Evolutionary conservation across 2,888 invertebrate species (phyloP), one percentile per base, ranked within the genome.

Genomic region (Himalopsyche tibetana): DNA sequence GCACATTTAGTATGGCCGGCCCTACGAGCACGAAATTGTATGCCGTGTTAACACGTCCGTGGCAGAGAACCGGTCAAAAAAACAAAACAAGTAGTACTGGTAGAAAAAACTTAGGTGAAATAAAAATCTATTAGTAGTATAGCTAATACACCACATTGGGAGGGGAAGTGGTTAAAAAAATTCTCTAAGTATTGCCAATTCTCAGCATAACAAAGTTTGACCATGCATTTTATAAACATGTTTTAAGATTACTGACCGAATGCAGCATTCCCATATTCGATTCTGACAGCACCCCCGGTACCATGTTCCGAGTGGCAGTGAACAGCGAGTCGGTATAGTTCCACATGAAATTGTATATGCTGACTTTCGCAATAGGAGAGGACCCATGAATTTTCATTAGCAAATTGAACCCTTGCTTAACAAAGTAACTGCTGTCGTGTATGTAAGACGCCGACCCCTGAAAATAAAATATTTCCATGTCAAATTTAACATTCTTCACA

Each of bases 341-440:
- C 96, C 96, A 96, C 15, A 96, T 90, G 89, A 94, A 95, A 83
- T 96, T 93, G 88, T 95, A 91, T 0, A 96, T 91, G 0, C 95
- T 94, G 40, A 91, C 92, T 82, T 92, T 91, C 0, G 94, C 89
- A 88, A 96, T 94, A 0, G 94, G 90, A 81, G 93, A 89, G 6
- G 94, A 93, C 2, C 91, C 90, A 51, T 93, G 91, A 0, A 92
- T 90, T 80, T 91, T 91, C 1, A 94, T 91, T 55, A 95, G 89
- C 5, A 94, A 84, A 28, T 94, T 94, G 88, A 95, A 93, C 0
- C 92, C 93, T 0, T 94, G 89, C 86, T 94, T 94, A 0, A 94
- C 91, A 83, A 94, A 91, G 91, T 90, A 89, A 88, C 88, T 87
- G 83, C 9, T 79, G 36, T 86, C 80, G 5, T 86, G 40, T 38